These are phyloP conservation scores for Corbicula japonica DNA, from an alignment of 2,888 invertebrate genomes.

Conservation along the genomic window DNA sequence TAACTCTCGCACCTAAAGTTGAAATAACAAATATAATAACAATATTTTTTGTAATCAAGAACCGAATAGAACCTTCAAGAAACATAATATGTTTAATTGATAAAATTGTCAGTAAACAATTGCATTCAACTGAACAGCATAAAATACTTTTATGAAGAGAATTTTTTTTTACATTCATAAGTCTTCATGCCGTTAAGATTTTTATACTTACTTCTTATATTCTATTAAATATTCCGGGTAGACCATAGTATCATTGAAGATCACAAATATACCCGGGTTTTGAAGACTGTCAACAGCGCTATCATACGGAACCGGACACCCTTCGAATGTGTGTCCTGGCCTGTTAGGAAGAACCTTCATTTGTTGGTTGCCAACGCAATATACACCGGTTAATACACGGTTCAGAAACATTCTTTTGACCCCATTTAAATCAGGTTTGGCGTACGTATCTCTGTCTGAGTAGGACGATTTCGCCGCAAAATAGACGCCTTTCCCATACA, in stretches of 20 bases:
- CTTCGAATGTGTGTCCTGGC: neutral
- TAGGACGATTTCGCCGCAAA: neutral
- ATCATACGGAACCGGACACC: neutral
- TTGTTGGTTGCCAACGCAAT: neutral
- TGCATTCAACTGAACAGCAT: no score
- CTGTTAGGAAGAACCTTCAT: neutral
- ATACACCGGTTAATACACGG: conserved; percentile 1
- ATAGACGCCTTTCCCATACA: conserved; percentile 7
- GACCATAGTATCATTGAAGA: conserved; percentile 17
- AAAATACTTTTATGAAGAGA: no score
- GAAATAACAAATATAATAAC: no score
- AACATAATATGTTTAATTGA: no score
- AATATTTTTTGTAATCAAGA: no score
- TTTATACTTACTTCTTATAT: neutral
- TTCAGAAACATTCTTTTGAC: conserved; percentile 14
- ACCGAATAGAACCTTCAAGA: no score
- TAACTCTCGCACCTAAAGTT: no score
- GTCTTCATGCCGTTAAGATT: no score
- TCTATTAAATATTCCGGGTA: conserved; percentile 21
- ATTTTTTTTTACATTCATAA: no score
- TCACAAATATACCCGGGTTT: conserved; percentile 1
- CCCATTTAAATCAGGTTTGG: neutral
- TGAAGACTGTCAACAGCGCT: neutral
- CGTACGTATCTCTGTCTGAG: neutral
- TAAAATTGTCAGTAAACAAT: no score